Evolutionary conservation across 1,140 invertebrate species (phyloP).

Genomic region (Popillia japonica): DNA sequence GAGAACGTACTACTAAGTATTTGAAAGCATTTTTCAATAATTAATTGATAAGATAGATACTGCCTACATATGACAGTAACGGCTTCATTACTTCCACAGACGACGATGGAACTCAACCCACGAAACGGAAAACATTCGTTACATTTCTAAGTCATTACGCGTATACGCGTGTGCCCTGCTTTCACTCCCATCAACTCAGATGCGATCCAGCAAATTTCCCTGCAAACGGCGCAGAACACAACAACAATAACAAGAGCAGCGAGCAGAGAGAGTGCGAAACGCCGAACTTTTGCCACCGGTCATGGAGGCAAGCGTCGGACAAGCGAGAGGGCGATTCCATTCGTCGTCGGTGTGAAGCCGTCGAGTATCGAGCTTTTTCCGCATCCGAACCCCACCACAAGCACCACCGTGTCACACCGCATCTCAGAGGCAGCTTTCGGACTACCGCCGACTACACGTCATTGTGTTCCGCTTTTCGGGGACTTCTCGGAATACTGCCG

Average conservation of each 20-base stretch:
- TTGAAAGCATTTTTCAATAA: too few relatives aligned
- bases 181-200: conserved; percentile 27
- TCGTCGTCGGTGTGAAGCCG: conserved; percentile 21
- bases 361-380: conserved; percentile 28
- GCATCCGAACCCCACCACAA: neutral
- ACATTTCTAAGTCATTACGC: conserved; percentile 13
- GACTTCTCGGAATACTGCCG: neutral
- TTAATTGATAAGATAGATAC: too few relatives aligned
- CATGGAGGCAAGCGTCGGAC: neutral
- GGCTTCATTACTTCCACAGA: too few relatives aligned
- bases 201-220: neutral
- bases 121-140: neutral
- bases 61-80: too few relatives aligned
- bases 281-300: neutral
- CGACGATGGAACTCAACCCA: neutral
- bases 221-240: neutral
- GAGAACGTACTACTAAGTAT: too few relatives aligned
- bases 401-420: neutral
- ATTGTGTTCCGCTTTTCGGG: neutral
- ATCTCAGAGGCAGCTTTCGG: neutral
- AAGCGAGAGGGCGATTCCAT: conserved; percentile 21
- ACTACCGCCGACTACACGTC: neutral
- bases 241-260: neutral
- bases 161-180: neutral
- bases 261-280: neutral